Percentiles rank a stretch among this genome's conserved stretches.
Evolutionary conservation across 2,797 vertebrate species (phyloP).

Genomic region (Coracias cyanogaster): DNA sequence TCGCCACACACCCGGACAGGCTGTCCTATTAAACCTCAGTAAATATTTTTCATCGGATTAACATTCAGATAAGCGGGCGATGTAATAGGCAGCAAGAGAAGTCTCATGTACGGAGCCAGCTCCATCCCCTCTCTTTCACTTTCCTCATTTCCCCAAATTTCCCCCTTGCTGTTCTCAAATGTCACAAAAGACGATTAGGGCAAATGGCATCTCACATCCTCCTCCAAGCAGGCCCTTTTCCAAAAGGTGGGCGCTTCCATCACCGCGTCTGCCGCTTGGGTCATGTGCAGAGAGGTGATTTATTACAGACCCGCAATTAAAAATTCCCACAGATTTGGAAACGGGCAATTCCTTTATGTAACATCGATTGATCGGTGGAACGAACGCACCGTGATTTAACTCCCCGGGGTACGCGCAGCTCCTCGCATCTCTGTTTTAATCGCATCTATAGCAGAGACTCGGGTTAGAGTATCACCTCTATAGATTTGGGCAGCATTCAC

Average conservation of each 20-base stretch:
- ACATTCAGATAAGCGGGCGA: neutral
- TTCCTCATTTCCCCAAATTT: conserved; percentile 13
- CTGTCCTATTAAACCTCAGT: neutral
- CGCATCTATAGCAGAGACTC: neutral
- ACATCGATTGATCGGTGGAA: neutral
- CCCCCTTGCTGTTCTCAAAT: neutral
- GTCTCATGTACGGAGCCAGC: neutral
- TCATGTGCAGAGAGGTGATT: neutral
- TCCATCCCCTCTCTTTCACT: neutral
- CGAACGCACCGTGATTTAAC: neutral
- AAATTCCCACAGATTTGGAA: conserved; percentile 2
- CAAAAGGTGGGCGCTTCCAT: neutral
- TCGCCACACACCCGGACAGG: conserved; percentile 11
- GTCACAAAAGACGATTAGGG: neutral
- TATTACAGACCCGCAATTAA: neutral
- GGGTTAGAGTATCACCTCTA: neutral
- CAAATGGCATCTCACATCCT: neutral
- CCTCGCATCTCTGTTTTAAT: neutral
- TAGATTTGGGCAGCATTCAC: neutral
- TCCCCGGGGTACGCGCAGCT: neutral
- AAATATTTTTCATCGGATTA: conserved; percentile 36
- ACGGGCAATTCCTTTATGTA: conserved; percentile 50
- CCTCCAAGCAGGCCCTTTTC: neutral
- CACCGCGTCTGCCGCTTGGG: neutral
- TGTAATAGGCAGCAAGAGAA: neutral